Base-by-base conservation (phyloP, 2,888 invertebrate species). In the Athalia cordata region DNA sequence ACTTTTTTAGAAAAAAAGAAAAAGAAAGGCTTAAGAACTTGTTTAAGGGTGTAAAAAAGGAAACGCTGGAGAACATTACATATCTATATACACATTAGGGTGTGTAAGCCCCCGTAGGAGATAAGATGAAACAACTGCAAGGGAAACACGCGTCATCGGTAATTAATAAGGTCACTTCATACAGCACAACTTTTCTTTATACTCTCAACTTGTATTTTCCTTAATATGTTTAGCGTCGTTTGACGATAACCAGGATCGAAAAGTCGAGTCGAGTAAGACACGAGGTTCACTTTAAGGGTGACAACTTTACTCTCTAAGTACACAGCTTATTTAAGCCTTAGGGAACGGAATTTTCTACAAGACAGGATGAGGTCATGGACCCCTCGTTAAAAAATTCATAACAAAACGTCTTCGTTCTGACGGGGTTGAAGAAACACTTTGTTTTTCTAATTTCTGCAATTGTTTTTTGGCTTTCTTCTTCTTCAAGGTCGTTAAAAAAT, bases 101-200 rank as follows among this genome's bases (percentile, higher is more conserved):
- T 29, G 11, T 72, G 57, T 4, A 4, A 59, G 59, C 72, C 57
- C 76, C 57, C 76, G 77, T 78, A 66, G 77, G 59, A 55, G 59
- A 55, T 29, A 29, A 29, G 29, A 55, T 55, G 78, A 77, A 80
- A 83, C 82, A 83, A 82, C 82, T 83, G 83, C 80, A 80, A 82
- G 84, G 29, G 83, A 85, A 85, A 81, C 82, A 81, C 80, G 80
- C 81, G 84, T 84, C 84, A 81, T 81, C 81, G 79, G 82, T 84
- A 83, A 84, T 84, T 83, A 85, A 84, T 83, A 84, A 77, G 81
- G 82, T 62, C 75, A 59, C 49, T 52, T 52, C 47, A 11, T 29
- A n/a, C 45, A 11, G 6, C 6, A 7, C 43, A 5, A 15, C 64
- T 47, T 49, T n/a, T 13, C 13, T 5, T 29, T 43, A n/a, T n/a